Evolutionary conservation across 1,140 invertebrate species (phyloP).

Genomic region (Drosophila truncata): DNA sequence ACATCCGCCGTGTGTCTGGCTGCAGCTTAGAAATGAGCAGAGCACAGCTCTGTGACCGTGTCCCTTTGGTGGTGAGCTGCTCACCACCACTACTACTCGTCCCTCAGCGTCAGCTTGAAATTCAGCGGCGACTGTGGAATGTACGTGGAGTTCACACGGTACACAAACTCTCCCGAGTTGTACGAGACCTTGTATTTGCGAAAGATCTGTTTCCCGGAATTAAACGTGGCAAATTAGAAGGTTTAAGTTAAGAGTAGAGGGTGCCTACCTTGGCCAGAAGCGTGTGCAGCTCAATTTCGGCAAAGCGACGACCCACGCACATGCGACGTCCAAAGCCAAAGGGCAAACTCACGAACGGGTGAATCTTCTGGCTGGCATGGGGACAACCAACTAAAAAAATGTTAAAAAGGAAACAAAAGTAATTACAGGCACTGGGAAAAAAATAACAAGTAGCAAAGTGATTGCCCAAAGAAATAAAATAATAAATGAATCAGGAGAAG

Average conservation of each 20-base stretch:
- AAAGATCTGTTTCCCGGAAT: slow-evolving; percentile 87
- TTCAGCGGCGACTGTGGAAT: slow-evolving; percentile 89
- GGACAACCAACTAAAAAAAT: slow-evolving; percentile 60
- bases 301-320: slow-evolving; percentile 93
- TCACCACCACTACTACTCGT: slow-evolving; percentile 68
- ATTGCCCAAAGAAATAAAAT: background rate
- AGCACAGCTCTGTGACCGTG: background rate
- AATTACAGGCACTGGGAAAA: slow-evolving; percentile 9
- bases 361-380: slow-evolving; percentile 86
- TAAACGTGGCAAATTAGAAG: slow-evolving; percentile 32
- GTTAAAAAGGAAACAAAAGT: background rate
- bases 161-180: slow-evolving; percentile 88
- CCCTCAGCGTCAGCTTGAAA: slow-evolving; percentile 86
- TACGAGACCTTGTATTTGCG: slow-evolving; percentile 89
- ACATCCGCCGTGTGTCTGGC: slow-evolving; percentile 59
- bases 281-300: slow-evolving; percentile 92
- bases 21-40: slow-evolving; percentile 27
- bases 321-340: slow-evolving; percentile 94
- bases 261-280: slow-evolving; percentile 87
- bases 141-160: slow-evolving; percentile 90
- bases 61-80: slow-evolving; percentile 5
- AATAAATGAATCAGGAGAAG: background rate
- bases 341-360: slow-evolving; percentile 92
- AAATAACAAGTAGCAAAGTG: too few species aligned
- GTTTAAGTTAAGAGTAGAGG: background rate